These are phyloP conservation scores for Belonocnema kinseyi DNA, from an alignment of 1,140 invertebrate genomes.

Conservation along the genomic window DNA sequence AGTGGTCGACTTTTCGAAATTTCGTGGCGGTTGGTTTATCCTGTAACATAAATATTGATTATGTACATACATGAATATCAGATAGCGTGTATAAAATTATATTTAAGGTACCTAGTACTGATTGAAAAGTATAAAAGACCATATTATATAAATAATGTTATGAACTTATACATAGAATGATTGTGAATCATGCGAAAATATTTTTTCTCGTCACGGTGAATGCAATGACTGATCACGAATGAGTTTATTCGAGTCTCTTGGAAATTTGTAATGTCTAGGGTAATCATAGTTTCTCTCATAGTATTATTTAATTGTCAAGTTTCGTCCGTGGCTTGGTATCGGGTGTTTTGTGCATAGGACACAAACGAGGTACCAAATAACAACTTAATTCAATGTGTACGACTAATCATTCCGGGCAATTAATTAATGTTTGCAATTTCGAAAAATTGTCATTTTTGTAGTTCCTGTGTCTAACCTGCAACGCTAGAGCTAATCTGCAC, in stretches of 20 bases:
- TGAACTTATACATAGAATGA: slow-evolving; percentile 36
- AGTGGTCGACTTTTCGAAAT: slow-evolving; percentile 40
- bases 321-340: no score
- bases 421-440: no score
- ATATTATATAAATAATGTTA: slow-evolving; percentile 47
- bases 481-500: no score
- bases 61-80: slow-evolving; percentile 60
- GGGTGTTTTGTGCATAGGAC: no score
- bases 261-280: background rate
- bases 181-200: slow-evolving; percentile 40
- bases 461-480: no score
- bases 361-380: no score
- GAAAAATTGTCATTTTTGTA: no score
- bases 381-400: no score
- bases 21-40: slow-evolving; percentile 51
- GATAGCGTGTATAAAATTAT: slow-evolving; percentile 60
- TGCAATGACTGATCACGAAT: background rate
- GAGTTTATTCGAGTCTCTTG: background rate
- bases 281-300: background rate
- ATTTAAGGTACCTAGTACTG: slow-evolving; percentile 45
- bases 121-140: slow-evolving; percentile 46
- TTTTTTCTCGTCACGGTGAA: background rate
- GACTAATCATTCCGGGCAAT: no score
- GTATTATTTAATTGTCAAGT: background rate
- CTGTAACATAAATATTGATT: slow-evolving; percentile 59